Evolutionary conservation across 2,797 vertebrate species (phyloP).

Genomic region (Pteropus rufus): DNA sequence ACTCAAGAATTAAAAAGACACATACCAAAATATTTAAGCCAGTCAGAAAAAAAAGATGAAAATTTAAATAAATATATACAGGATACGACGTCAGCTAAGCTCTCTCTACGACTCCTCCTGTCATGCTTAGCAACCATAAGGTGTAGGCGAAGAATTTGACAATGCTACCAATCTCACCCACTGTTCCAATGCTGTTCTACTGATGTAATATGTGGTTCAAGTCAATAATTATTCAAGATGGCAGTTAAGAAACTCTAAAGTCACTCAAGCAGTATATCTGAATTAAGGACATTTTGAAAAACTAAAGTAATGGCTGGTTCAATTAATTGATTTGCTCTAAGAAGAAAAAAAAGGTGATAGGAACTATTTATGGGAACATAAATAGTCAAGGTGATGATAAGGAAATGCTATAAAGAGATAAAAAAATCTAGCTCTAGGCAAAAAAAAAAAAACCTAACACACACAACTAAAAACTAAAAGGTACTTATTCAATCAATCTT

Average conservation of each 20-base stretch:
- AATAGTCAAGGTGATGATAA: not conserved
- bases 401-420: not conserved
- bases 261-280: not conserved
- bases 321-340: not conserved
- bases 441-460: not conserved
- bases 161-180: not conserved
- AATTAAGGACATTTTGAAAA: conserved; percentile 18
- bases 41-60: not conserved
- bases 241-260: not conserved
- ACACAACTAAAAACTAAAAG: not conserved
- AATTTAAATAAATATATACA: conserved; percentile 11
- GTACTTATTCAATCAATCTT: not conserved
- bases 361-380: not conserved
- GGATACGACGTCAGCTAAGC: not conserved
- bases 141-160: not conserved
- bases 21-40: conserved; percentile 1
- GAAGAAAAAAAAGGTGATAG: not conserved
- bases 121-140: not conserved
- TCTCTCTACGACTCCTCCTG: not conserved
- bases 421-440: not conserved
- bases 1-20: conserved; percentile 31
- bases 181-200: not conserved
- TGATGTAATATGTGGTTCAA: not conserved
- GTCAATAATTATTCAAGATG: not conserved
- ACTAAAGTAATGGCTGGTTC: not conserved